Base-by-base conservation (phyloP, 2,888 invertebrate genomes). In the Euzophera pinguis region DNA sequence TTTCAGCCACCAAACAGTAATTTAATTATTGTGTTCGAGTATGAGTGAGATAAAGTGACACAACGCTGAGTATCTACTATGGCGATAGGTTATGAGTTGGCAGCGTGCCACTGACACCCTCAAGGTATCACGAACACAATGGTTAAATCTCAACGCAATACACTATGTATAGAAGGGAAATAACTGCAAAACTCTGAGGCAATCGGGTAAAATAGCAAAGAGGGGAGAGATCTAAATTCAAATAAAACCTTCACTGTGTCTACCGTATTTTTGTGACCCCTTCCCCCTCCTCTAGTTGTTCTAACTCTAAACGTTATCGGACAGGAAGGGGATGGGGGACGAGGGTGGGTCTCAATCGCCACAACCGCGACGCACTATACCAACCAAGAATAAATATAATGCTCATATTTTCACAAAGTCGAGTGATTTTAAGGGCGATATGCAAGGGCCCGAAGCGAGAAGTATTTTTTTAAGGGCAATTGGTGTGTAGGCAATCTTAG, bases 231-330 rank as follows among this genome's bases (percentile, higher is more conserved):
- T 41, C 17, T 9, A 35, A 47, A 47, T 35, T 47, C n/a, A 35
- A 47, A 35, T 14, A 47, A 47, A 47, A 35, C 35, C 37, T 32
- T 32, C 32, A 32, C 17, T 35, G 10, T n/a, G 35, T 32, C n/a
- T 10, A 13, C 3, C 12, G 29, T 17, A 10, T 47, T 35, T 17
- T 35, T 22, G 16, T 35, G 35, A 35, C 35, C 47, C 47, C 47
- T 35, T 47, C 6, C 47, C 17, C 35, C 35, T 10, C 47, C 22
- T 35, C 17, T 35, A 34, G 35, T 37, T 47, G 35, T 47, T 37
- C 35, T 32, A 10, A 32, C 35, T 37, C 35, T 32, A 10, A 32
- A 1, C 47, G 47, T 35, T 47, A 47, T 47, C 47, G 47, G 35
- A 35, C 47, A 17, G n/a, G n/a, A n/a, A 47, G 47, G 47, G 47